Percentiles rank a stretch among this genome's conserved stretches.
These are phyloP conservation scores for Shargacucullia verbasci DNA, from an alignment of 2,888 invertebrate genomes.

Conservation along the genomic window DNA sequence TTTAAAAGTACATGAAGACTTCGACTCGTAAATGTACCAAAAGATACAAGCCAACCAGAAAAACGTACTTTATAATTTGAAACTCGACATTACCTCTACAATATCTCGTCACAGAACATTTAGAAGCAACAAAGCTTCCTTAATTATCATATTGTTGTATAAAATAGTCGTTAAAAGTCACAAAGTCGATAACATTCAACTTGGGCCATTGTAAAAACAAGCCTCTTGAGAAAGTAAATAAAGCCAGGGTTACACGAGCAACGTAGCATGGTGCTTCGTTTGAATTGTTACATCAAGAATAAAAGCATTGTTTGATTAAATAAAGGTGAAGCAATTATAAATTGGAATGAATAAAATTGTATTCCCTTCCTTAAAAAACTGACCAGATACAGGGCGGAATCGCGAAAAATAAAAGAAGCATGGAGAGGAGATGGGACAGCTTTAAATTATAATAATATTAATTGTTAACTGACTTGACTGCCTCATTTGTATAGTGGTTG, in stretches of 20 bases:
- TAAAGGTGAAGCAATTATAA: too few relatives aligned
- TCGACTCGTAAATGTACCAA: conserved; percentile 22
- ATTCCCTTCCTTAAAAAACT: too few relatives aligned
- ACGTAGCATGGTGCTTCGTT: conserved; percentile 43
- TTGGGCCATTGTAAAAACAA: conserved; percentile 79
- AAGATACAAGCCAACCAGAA: conserved; percentile 35
- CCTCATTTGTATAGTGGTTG: too few relatives aligned
- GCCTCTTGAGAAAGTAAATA: conserved; percentile 71
- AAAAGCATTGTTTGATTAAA: conserved; percentile 4
- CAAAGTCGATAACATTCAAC: conserved; percentile 82
- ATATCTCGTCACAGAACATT: conserved; percentile 65
- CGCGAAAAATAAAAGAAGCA: too few relatives aligned
- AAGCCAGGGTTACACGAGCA: conserved; percentile 56
- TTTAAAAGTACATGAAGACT: conserved; percentile 18
- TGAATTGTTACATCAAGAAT: conserved; percentile 15
- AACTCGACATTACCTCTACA: conserved; percentile 52
- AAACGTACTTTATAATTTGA: conserved; percentile 48
- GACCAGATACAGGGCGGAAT: too few relatives aligned
- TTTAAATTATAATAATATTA: too few relatives aligned
- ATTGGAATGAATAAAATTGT: too few relatives aligned
- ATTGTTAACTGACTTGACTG: too few relatives aligned
- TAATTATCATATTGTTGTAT: conserved; percentile 87
- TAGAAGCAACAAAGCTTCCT: conserved; percentile 67
- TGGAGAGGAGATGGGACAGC: too few relatives aligned
- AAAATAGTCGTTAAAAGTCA: conserved; percentile 84